Percentiles rank a stretch among this genome's conserved stretches.
Evolutionary conservation across 2,113 vertebrate species (phyloP).

Genomic region (Sialia sialis): DNA sequence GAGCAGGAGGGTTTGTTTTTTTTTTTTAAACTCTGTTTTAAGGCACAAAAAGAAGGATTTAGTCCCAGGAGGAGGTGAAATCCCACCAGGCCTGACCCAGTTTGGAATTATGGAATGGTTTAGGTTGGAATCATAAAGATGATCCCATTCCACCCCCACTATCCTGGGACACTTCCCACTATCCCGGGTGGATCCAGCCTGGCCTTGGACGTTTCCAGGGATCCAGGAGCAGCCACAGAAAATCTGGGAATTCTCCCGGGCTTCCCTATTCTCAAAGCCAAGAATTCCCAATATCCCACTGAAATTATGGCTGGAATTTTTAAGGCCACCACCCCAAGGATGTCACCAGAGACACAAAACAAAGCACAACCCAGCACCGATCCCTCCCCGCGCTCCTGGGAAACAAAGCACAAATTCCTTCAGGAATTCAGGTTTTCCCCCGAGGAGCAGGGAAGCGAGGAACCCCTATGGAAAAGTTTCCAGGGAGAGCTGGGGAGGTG

Average conservation of each 20-base stretch:
- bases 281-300: background rate
- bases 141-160: fast-evolving
- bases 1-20: background rate
- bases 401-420: background rate
- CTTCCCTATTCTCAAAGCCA: background rate
- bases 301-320: background rate
- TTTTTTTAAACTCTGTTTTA: background rate
- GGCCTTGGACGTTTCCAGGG: background rate
- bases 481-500: background rate
- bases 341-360: background rate
- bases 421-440: background rate
- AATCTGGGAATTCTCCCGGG: background rate
- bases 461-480: background rate
- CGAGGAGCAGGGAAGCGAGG: background rate
- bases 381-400: fast-evolving
- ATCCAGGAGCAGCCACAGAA: background rate
- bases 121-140: too few relatives aligned
- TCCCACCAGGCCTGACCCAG: fast-evolving
- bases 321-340: background rate
- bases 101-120: background rate
- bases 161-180: background rate
- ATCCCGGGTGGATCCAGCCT: background rate
- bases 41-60: background rate
- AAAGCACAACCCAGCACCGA: fast-evolving
- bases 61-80: background rate